Base-by-base conservation (phyloP, 2,113 vertebrate species). In the Mus spicilegus region DNA sequence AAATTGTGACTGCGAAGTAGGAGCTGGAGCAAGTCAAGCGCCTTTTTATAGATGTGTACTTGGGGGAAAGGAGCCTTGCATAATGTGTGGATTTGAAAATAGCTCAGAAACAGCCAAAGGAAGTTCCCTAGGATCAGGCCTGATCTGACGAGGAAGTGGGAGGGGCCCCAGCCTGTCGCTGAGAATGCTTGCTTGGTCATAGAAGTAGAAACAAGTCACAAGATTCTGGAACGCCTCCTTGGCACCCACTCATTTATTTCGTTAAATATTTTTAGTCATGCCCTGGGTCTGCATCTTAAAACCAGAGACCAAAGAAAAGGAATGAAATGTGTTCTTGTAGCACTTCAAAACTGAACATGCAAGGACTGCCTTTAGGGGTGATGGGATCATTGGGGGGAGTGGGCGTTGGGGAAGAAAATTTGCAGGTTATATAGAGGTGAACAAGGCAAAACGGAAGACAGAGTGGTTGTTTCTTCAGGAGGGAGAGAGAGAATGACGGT, bases 21-120 rank as follows among this genome's bases (percentile, higher is more conserved):
- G 5, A 96, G 92, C 42, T 58, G 67, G 76, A 13, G 16, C 67
- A 77, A 54, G 39, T 30, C 49, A 26, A 12, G 30, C 95, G 84
- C 2, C 33, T 63, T 33, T 93, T 70, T 89, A 12, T 75, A 85
- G 70, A 39, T 26, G 49, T 42, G 2, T 87, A 13, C 36, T 77
- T 92, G 36, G 56, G 56, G 26, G 33, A 24, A 20, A 16, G 20
- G 13, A 89, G 13, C 33, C 22, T 70, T 96, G 88, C 5, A 0
- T 95, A 69, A 91, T 0, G 1, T 42, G 14, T 65, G 76, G 39
- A 69, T 67, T 92, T 95, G 80, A 86, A 96, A 93, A 49, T 89
- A 78, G 39, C 16, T 95, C 16, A 51, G 51, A 82, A 72, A 46
- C 58, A n/a, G 54, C 77, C 42, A 16, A 73, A 61, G 58, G 75